phyloP scores from a whole-genome alignment of 2,888 invertebrate species.

The Tenodera sinensis region DNA sequence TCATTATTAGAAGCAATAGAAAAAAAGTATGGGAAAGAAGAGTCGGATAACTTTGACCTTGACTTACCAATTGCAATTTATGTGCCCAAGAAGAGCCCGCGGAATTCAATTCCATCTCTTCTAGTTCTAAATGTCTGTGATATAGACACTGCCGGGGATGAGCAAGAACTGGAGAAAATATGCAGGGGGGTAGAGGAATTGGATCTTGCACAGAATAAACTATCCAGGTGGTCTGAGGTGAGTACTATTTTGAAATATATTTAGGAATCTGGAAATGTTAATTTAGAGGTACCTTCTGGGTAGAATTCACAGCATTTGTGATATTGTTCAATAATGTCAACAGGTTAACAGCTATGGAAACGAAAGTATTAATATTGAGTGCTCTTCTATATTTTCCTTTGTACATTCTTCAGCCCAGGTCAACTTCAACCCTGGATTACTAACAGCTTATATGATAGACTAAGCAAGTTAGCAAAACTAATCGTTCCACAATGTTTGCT shows the following conservation, averaged over 20 bases:
- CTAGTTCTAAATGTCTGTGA: slow-evolving; percentile 88
- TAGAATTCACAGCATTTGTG: too few relatives aligned
- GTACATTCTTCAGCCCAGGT: too few relatives aligned
- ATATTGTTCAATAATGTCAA: too few relatives aligned
- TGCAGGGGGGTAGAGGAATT: slow-evolving; percentile 89
- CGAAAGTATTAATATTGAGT: too few relatives aligned
- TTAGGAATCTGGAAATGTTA: not conserved
- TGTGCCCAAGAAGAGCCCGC: slow-evolving; percentile 77
- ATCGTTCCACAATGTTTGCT: too few relatives aligned
- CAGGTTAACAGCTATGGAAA: too few relatives aligned
- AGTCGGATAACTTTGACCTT: slow-evolving; percentile 4
- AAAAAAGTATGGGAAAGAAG: slow-evolving; percentile 68
- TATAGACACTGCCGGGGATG: slow-evolving; percentile 85
- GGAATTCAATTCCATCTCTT: slow-evolving; percentile 65
- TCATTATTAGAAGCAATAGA: slow-evolving; percentile 86
- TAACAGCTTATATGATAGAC: too few relatives aligned
- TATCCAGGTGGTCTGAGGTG: slow-evolving; percentile 84
- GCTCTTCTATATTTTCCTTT: too few relatives aligned
- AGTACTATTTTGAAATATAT: slow-evolving; percentile 31
- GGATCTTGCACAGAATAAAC: slow-evolving; percentile 89
- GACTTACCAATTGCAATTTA: slow-evolving; percentile 75
- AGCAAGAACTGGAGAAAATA: slow-evolving; percentile 72
- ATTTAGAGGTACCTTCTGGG: too few relatives aligned
- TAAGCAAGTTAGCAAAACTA: too few relatives aligned
- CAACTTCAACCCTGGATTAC: too few relatives aligned